Evolutionary conservation across 2,113 vertebrate species (phyloP), one percentile per base, ranked within the genome.

Genomic region (Sterna hirundo): DNA sequence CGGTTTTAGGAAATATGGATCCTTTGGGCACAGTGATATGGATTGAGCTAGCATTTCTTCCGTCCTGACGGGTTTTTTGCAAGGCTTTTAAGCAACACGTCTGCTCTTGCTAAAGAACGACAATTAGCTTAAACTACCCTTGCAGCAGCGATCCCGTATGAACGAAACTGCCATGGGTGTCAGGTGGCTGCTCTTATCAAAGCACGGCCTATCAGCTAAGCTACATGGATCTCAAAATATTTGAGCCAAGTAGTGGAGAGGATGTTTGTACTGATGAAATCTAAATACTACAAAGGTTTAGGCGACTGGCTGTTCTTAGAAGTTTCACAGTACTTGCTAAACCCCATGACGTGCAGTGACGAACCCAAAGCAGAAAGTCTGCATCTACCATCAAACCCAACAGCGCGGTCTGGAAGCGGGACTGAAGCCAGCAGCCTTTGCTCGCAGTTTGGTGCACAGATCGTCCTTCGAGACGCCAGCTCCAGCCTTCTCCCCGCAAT

Each of bases 181-280:
- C 83, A 75, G 68, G 23, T 6, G n/a, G 66, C 36, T 52, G 57
- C 81, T 47, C 76, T 68, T 86, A 86, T 30, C 89, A 47, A 34
- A 64, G 83, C 44, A 3, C 0, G 3, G 29, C 38, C 61, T 15
- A 52, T 46, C 70, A 22, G 44, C 75, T 60, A 5, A 65, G 32
- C 47, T 2, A 30, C 8, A 0, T 1, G 6, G 49, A 49, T 10
- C 83, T 30, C 80, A 25, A 88, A 95, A 66, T 3, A 6, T 1
- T 22, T 4, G 40, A 77, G 77, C 55, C 62, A 38, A 40, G 70
- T 0, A n/a, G 52, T 61, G 42, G 66, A 61, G 80, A 92, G 88
- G 90, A 90, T 86, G 87, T 79, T 80, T 93, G 87, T 9, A 17
- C 85, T 38, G 91, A 83, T 68, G 85, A 88, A 86, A 94, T 58